Evolutionary conservation across 1,140 invertebrate species (phyloP).

Genomic region (Atta texana): DNA sequence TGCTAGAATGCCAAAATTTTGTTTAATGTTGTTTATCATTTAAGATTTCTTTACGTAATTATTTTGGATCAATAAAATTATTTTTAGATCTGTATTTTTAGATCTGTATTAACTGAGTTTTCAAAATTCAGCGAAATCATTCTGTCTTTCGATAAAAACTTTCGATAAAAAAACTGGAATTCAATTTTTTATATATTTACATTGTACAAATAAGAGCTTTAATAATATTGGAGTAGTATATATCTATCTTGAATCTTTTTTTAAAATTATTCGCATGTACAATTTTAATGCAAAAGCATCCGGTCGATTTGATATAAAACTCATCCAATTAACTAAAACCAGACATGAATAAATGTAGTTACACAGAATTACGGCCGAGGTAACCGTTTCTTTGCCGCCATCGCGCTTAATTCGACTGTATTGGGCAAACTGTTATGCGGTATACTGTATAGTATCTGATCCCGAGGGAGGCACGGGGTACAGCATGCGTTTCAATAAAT

Average conservation of each 20-base stretch:
- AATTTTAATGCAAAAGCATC: neutral
- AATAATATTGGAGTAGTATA: neutral
- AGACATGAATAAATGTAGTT: slow-evolving; percentile 30
- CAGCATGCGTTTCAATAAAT: slow-evolving; percentile 82
- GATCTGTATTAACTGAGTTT: no score
- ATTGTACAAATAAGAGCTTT: neutral
- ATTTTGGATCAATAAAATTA: no score
- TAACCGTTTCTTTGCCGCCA: slow-evolving; percentile 61
- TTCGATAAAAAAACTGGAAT: neutral
- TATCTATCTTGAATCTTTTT: neutral
- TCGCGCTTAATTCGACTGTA: slow-evolving; percentile 67
- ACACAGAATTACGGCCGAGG: slow-evolving; percentile 12
- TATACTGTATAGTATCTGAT: slow-evolving; percentile 65
- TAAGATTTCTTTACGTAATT: no score
- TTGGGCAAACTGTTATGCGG: slow-evolving; percentile 69
- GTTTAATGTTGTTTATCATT: no score
- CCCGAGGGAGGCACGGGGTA: slow-evolving; percentile 75
- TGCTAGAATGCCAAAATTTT: no score
- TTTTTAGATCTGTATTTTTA: no score
- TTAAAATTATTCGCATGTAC: neutral
- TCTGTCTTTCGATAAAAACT: no score
- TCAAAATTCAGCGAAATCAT: no score
- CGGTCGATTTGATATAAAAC: slow-evolving; percentile 10
- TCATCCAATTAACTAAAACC: slow-evolving; percentile 26
- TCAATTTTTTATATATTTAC: neutral